Base-by-base conservation (phyloP, 2,888 invertebrate species). In the Chesias legatella region DNA sequence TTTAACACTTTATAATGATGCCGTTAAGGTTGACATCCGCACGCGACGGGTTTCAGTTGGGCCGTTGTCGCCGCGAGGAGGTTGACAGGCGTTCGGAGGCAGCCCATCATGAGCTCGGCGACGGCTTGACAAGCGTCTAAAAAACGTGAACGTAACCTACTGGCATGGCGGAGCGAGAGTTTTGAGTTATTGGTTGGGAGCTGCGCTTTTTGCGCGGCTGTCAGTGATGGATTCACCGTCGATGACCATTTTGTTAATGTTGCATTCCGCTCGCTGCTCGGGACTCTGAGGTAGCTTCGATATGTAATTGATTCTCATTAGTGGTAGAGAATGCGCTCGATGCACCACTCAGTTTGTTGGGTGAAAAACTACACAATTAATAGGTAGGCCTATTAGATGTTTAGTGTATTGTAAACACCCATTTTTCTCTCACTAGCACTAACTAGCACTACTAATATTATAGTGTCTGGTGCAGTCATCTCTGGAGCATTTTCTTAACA, bases 71-170 rank as follows among this genome's bases (percentile, higher is more conserved):
- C 29, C 7, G 25, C 43, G 7, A n/a, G 69, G 71, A 71, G 79
- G 78, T 67, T 82, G 86, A 80, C 85, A 83, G 84, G 64, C 84
- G 80, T 82, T 82, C 81, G 81, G 68, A 78, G 72, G 79, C 82
- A 79, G 80, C 73, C 78, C 84, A 79, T 85, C 85, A 81, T 77
- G 83, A 80, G 78, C 69, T 65, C 76, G 78, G 70, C 78, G 83
- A 76, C 75, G 75, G 79, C 73, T 74, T 83, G 85, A 85, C 85
- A 82, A 74, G 70, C 66, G 72, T 70, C 73, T 69, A 80, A 84
- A 84, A 83, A 83, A 81, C 75, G 68, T 62, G 72, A 75, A 74
- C 79, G 78, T 77, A 79, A 75, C 71, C 79, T 76, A 78, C 79
- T 73, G 66, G 73, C 66, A n/a, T 70, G 76, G 67, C 58, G 50